These are phyloP conservation scores for Trididemnum miniatum DNA, from an alignment of 23 tunicate genomes.

Conservation along the genomic window DNA sequence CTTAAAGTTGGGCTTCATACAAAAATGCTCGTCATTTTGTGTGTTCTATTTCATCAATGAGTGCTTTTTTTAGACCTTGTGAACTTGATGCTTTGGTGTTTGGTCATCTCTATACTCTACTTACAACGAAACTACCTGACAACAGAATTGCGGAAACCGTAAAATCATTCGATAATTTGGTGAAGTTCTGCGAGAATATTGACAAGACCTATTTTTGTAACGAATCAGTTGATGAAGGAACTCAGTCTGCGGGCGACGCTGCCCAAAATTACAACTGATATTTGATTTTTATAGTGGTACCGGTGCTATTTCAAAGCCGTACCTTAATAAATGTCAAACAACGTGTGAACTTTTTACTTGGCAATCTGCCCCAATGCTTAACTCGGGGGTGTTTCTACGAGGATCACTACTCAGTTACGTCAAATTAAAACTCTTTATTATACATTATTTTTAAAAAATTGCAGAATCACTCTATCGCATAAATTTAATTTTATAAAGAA, in stretches of 20 bases:
- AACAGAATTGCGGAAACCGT: constrained; percentile 79
- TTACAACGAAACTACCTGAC: constrained; percentile 79
- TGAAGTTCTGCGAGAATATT: constrained; percentile 69
- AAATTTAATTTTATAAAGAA: too few relatives aligned
- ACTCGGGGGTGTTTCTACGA: too few relatives aligned
- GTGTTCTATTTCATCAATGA: neutral
- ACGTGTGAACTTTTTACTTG: too few relatives aligned
- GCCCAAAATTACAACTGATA: too few relatives aligned
- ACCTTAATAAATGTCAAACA: too few relatives aligned
- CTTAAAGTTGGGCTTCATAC: neutral
- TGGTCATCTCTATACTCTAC: constrained; percentile 75
- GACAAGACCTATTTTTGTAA: constrained; percentile 33
- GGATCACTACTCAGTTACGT: too few relatives aligned
- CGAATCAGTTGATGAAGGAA: neutral
- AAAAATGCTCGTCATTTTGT: neutral
- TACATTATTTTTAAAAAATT: too few relatives aligned
- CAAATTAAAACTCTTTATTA: too few relatives aligned
- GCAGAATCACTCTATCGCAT: too few relatives aligned
- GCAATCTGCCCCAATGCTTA: too few relatives aligned
- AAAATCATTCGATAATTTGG: constrained; percentile 56
- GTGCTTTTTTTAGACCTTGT: constrained; percentile 60
- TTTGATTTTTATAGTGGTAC: too few relatives aligned
- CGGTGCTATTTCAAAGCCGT: too few relatives aligned
- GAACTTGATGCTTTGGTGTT: constrained; percentile 81
- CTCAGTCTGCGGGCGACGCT: neutral